Evolutionary conservation across 1,140 invertebrate species (phyloP), one percentile per base, ranked within the genome.

Genomic region (Triops longicaudatus): DNA sequence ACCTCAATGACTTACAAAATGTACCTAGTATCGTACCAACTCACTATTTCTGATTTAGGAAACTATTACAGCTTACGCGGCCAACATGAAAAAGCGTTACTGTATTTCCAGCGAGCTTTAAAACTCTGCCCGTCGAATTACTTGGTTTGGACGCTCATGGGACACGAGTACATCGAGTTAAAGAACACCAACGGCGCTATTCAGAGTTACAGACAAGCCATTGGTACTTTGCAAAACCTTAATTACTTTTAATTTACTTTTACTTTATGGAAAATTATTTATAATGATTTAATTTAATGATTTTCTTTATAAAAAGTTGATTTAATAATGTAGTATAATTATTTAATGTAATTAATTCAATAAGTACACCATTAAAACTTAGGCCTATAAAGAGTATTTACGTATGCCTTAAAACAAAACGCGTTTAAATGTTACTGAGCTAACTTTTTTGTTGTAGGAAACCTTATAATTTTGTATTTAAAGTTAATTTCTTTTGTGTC

Each of bases 111-210:
- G 82, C 87, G 97, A 81, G 98, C 97, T 0, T 85, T 99, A 14
- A 93, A 95, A 84, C 83, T 99, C 0, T 97, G 98, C 87, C 96
- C 97, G 0, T 91, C 95, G 80, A 98, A 98, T 84, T 85, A 75
- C 27, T 85, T 95, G 1, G 96, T 96, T 0, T 99, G 97, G 96
- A 98, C 97, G 0, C 85, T 99, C 31, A 95, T 99, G 89, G 98
- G 98, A 0, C 98, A 99, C 84, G 98, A 99, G 85, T 99, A 95
- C 85, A 97, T 99, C 91, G 97, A 99, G 86, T 89, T 99, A 84
- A 99, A 99, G 85, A 99, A 99, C 84, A 96, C 94, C 0, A 95
- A 96, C 86, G 95, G 95, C 22, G 97, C 97, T 10, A 97, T 98
- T 82, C 94, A 97, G 82, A 96, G 95, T 82, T 99, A 99, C 84